Conservation (phyloP, 2,113 vertebrate genomes). For the Prinia subflava region DNA sequence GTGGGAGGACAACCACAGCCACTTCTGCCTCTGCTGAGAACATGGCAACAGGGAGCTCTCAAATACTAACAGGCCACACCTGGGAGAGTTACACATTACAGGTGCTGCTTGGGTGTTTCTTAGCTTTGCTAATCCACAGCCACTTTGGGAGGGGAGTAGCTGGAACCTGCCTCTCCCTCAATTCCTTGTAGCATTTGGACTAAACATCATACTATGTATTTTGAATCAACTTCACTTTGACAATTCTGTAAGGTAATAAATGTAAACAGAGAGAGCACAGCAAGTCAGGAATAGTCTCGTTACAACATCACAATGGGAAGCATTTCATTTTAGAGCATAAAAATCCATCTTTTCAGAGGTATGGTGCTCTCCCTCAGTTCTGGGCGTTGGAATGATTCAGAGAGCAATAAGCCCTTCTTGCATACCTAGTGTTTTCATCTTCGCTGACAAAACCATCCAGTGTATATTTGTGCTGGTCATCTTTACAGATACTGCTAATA, state of each 20-base stretch:
- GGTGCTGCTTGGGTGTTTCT: neutral
- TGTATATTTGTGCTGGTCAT: constrained; percentile 14
- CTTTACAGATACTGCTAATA: neutral
- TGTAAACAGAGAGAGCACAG: constrained; percentile 11
- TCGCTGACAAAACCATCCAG: constrained; percentile 46
- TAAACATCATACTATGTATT: neutral
- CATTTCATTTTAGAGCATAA: neutral
- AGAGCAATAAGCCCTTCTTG: neutral
- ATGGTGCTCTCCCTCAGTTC: neutral
- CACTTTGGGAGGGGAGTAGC: neutral
- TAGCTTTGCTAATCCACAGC: neutral
- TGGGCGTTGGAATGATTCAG: neutral
- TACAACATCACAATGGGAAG: constrained; percentile 2
- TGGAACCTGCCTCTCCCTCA: neutral
- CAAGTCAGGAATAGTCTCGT: neutral
- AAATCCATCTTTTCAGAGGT: neutral
- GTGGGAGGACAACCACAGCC: neutral
- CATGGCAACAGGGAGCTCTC: neutral
- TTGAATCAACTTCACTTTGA: neutral
- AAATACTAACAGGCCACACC: accelerated
- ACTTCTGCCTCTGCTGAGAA: accelerated
- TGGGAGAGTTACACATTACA: neutral
- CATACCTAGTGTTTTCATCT: neutral
- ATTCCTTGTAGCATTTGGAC: neutral
- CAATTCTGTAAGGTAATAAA: constrained; percentile 22